Conservation (phyloP, 2,797 vertebrate species). For the Spinibarbus caldwelli region DNA sequence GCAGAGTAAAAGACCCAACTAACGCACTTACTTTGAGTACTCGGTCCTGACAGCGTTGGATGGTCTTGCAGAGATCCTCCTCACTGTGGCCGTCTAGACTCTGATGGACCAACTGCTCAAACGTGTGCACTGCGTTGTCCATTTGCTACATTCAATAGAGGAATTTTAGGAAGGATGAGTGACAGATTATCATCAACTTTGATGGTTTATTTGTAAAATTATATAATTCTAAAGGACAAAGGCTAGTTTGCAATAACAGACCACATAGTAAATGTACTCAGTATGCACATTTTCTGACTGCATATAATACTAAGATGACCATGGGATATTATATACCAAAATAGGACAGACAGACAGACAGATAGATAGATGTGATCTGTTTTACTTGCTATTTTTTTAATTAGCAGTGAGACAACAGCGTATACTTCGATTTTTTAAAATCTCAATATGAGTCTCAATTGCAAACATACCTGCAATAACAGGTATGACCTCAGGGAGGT, state of each 20-base stretch:
- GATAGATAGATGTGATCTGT: background rate
- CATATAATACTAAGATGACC: background rate
- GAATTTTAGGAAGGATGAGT: background rate
- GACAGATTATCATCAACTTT: background rate
- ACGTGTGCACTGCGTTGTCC: constrained; percentile 92
- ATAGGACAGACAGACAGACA: too few species aligned
- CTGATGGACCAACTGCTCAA: constrained; percentile 94
- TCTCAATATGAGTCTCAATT: background rate
- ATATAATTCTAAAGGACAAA: background rate
- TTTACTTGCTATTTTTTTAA: background rate
- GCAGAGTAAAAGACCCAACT: background rate
- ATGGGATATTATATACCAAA: background rate
- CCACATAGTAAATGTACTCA: background rate
- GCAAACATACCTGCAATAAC: constrained; percentile 1
- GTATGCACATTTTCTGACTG: background rate
- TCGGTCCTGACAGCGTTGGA: constrained; percentile 91
- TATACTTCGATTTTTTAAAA: too few species aligned
- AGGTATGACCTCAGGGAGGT: constrained; percentile 21
- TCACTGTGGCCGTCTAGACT: constrained; percentile 81
- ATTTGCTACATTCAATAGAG: constrained; percentile 84
- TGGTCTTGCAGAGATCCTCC: constrained; percentile 86
- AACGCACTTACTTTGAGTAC: constrained; percentile 89
- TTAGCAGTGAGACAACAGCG: too few species aligned
- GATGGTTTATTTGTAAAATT: background rate
- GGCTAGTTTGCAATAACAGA: background rate